These are phyloP conservation scores for Ahaetulla prasina DNA, from an alignment of 2,113 vertebrate genomes.

Conservation along the genomic window DNA sequence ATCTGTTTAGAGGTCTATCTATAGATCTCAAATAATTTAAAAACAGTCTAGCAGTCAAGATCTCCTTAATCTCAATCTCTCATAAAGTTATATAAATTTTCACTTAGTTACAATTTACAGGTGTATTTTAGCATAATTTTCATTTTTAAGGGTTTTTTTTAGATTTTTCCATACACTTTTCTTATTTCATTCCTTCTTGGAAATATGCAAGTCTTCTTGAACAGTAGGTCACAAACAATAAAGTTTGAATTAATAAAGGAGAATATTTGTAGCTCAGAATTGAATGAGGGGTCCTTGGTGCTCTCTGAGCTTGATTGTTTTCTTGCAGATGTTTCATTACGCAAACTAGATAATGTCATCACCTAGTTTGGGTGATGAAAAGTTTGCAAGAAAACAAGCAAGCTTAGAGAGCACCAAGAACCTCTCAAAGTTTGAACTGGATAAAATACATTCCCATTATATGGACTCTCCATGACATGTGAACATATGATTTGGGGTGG, in stretches of 20 bases:
- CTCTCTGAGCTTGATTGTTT: background rate
- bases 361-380: background rate
- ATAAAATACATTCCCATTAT: background rate
- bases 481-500: background rate
- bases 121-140: background rate
- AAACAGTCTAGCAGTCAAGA: background rate
- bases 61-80: background rate
- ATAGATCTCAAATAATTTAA: background rate
- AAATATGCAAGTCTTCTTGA: background rate
- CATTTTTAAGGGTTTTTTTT: background rate
- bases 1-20: background rate
- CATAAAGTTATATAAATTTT: background rate
- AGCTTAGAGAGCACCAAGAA: background rate
- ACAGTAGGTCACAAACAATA: background rate
- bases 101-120: background rate
- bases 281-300: background rate
- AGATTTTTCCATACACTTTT: background rate
- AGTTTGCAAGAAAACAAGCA: background rate
- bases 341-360: too few relatives aligned
- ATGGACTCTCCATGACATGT: background rate
- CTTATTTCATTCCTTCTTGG: background rate
- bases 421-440: background rate
- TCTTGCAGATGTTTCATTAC: background rate
- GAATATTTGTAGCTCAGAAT: background rate
- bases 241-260: background rate